Evolutionary conservation across 1,140 invertebrate genomes (phyloP).

Genomic region (Pectinophora gossypiella): DNA sequence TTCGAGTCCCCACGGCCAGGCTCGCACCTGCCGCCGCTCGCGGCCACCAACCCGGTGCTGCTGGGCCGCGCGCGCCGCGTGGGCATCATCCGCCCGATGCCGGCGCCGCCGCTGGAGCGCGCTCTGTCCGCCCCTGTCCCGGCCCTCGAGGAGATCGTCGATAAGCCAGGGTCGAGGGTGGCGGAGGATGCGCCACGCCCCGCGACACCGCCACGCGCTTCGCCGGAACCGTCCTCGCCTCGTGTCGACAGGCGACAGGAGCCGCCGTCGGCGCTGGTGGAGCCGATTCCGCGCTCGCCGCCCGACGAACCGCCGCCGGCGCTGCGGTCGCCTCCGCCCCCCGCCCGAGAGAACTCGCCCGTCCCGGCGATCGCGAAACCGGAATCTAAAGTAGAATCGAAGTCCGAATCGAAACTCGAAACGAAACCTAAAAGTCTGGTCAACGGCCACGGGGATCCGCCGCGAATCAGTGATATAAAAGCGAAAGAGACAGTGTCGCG

Average conservation of each 20-base stretch:
- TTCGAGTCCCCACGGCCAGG: constrained; percentile 68
- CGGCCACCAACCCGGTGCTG: constrained; percentile 49
- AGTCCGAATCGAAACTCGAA: neutral
- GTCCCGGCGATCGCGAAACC: constrained; percentile 10
- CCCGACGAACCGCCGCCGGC: constrained; percentile 17
- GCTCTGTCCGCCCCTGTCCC: constrained; percentile 28
- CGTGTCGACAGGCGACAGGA: constrained; percentile 36
- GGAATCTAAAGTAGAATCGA: neutral
- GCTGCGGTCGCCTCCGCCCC: constrained; percentile 5
- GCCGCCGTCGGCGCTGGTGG: constrained; percentile 46
- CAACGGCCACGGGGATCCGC: neutral
- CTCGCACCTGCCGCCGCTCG: constrained; percentile 75
- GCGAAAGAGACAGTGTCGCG: constrained; percentile 25
- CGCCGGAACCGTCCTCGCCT: constrained; percentile 20
- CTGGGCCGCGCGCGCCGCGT: constrained; percentile 67
- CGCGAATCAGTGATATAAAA: constrained; percentile 5
- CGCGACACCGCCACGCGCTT: constrained; percentile 29
- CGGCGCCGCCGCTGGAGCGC: constrained; percentile 59
- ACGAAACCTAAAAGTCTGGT: neutral
- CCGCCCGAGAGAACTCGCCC: constrained; percentile 15
- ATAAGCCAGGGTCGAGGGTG: no score
- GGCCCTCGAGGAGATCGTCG: constrained; percentile 21
- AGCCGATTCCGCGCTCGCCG: constrained; percentile 41
- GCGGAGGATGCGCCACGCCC: constrained; percentile 29
- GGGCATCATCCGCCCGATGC: constrained; percentile 78